Percentiles rank a stretch among this genome's conserved stretches.
These are phyloP conservation scores for Scaptomyza tumidula DNA, from an alignment of 2,888 invertebrate species.

Conservation along the genomic window DNA sequence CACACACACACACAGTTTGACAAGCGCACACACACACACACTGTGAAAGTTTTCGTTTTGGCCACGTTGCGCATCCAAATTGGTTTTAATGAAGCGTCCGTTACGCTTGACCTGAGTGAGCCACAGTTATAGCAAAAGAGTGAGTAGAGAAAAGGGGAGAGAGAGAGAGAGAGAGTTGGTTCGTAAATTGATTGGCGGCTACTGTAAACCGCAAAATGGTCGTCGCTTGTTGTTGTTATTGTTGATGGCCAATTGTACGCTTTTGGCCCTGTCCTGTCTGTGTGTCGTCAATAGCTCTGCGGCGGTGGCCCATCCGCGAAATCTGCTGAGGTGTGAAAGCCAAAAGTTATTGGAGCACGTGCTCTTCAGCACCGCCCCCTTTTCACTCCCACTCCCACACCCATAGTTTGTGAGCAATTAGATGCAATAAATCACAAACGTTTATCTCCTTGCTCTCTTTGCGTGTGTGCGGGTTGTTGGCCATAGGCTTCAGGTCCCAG, in stretches of 20 bases:
- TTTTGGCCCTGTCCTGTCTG: conserved; percentile 6
- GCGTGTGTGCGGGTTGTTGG: conserved; percentile 15
- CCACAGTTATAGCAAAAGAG: neutral
- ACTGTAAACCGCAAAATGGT: conserved; percentile 54
- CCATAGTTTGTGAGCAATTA: conserved; percentile 65
- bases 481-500: conserved; percentile 33
- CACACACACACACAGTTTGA: conserved; percentile 1
- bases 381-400: neutral
- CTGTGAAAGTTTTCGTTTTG: conserved; percentile 6
- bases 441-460: conserved; percentile 48
- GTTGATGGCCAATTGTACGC: conserved; percentile 11
- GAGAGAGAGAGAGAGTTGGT: neutral
- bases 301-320: conserved; percentile 42
- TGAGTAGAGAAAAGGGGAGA: neutral
- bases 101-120: conserved; percentile 37
- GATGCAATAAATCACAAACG: conserved; percentile 71
- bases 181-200: conserved; percentile 57
- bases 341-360: conserved; percentile 78
- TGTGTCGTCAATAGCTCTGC: conserved; percentile 8
- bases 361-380: conserved; percentile 50
- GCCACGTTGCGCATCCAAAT: conserved; percentile 55
- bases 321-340: conserved; percentile 64
- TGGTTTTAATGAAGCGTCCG: conserved; percentile 72
- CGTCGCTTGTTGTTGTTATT: neutral
- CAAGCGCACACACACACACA: neutral